These are phyloP conservation scores for Schizothorax lantsangensis DNA, from an alignment of 2,797 vertebrate species.

Conservation along the genomic window DNA sequence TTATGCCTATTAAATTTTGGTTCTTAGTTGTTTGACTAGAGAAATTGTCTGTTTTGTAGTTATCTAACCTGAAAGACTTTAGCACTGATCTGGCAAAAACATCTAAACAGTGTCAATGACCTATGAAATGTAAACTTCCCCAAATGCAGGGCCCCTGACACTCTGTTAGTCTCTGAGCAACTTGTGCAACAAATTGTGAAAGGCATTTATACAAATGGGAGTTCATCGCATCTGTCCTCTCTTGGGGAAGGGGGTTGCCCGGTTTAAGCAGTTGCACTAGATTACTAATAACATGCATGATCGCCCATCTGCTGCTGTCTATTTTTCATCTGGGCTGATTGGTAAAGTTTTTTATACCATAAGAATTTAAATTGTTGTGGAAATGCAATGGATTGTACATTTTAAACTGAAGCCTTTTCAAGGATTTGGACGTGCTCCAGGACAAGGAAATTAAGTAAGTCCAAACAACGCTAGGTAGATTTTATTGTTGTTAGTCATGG, in stretches of 20 bases:
- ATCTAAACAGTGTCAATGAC: conserved; percentile 53
- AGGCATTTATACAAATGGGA: conserved; percentile 18
- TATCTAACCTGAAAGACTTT: conserved; percentile 31
- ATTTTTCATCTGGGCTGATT: background rate
- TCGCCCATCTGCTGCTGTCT: conserved; percentile 40
- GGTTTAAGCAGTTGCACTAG: conserved; percentile 10
- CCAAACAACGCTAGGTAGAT: background rate
- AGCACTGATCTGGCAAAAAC: conserved; percentile 36
- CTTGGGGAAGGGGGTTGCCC: conserved; percentile 30
- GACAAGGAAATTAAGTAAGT: conserved; percentile 26
- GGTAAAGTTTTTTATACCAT: background rate
- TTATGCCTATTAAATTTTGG: background rate
- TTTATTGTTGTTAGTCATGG: background rate
- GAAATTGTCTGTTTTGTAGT: background rate
- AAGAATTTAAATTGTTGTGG: background rate
- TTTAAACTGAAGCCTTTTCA: background rate
- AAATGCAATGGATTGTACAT: background rate
- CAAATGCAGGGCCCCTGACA: conserved; percentile 25
- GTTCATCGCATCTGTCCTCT: conserved; percentile 30
- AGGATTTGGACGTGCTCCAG: conserved; percentile 5
- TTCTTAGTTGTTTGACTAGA: background rate
- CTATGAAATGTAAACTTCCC: conserved; percentile 63
- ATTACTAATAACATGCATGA: conserved; percentile 41
- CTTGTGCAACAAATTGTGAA: conserved; percentile 14
- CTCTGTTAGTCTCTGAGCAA: conserved; percentile 22